Conservation (phyloP, 2,113 vertebrate species). For the Elephantulus edwardii region DNA sequence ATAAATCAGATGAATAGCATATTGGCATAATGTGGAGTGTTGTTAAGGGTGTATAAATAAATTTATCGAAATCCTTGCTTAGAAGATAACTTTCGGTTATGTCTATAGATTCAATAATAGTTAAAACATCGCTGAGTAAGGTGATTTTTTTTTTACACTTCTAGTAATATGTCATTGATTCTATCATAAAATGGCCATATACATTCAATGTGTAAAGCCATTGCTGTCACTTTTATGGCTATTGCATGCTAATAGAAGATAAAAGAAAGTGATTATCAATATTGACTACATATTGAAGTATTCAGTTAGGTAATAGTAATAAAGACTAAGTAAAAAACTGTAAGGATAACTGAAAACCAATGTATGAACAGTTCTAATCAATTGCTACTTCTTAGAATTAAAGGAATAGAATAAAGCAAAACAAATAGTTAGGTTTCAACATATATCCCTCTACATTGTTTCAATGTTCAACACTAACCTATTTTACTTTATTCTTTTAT, state of each 20-base stretch:
- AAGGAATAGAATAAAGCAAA: neutral
- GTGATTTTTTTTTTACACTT: neutral
- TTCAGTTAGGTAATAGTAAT: neutral
- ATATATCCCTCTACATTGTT: neutral
- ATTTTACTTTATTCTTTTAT: no score
- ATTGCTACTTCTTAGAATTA: neutral
- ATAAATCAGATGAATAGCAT: conserved; percentile 68
- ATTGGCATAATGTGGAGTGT: conserved; percentile 5
- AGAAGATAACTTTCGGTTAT: neutral
- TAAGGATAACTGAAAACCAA: neutral
- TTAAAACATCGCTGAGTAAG: neutral
- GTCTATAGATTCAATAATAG: neutral
- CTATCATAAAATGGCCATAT: neutral
- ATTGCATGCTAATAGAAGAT: neutral
- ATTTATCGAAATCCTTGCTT: conserved; percentile 56
- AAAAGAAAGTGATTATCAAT: neutral
- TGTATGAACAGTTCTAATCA: neutral
- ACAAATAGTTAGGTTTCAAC: neutral
- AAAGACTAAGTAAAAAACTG: neutral
- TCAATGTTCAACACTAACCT: neutral
- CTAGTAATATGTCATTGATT: neutral
- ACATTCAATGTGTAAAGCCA: neutral
- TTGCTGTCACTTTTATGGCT: neutral
- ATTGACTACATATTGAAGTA: neutral
- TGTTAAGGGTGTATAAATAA: conserved; percentile 56